Base-by-base conservation (phyloP, 2,888 invertebrate genomes). In the Xylota segnis region DNA sequence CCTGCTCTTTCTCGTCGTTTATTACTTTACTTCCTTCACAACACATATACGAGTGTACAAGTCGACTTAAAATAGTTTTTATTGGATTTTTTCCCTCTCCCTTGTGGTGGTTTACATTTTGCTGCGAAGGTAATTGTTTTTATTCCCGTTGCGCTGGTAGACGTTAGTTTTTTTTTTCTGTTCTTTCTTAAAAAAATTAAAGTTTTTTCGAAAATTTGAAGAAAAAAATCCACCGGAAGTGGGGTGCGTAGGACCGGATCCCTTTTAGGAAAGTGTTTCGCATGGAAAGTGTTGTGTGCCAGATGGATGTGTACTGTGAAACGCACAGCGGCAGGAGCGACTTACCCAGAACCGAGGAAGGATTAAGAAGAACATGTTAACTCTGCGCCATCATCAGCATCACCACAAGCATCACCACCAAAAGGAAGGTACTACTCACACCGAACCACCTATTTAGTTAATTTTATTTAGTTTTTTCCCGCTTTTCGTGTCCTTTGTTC, bases 341-440 rank as follows among this genome's bases (percentile, higher is more conserved):
- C 18, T n/a, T n/a, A n/a, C n/a, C n/a, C n/a, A n/a, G n/a, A n/a
- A n/a, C n/a, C n/a, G n/a, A 32, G n/a, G 2, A n/a, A 6, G 12
- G 7, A 18, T 16, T 7, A 37, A 61, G 29, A 43, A 59, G 43
- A 61, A 74, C 70, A 83, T 87, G 87, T 70, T 87, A 43, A 83
- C 70, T 74, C 40, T 87, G 65, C 87, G 77, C 61, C 74, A 74
- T 70, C 74, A 83, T 54, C 83, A 87, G 83, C 83, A 77, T 68
- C 58, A 77, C 66, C 83, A 83, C 77, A 87, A 87, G 32, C 72
- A 74, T 65, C 68, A 83, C 43, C 86, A 70, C 14, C 83, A 74
- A 70, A 87, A 83, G 72, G 87, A 87, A 87, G 87, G 87, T 87
- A 84, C 23, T 23, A 45, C 27, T 27, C 54, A 37, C 40, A 37